phyloP scores from a whole-genome alignment of 92 coral and sea anemone species.

The Epizoanthus fatuus region DNA sequence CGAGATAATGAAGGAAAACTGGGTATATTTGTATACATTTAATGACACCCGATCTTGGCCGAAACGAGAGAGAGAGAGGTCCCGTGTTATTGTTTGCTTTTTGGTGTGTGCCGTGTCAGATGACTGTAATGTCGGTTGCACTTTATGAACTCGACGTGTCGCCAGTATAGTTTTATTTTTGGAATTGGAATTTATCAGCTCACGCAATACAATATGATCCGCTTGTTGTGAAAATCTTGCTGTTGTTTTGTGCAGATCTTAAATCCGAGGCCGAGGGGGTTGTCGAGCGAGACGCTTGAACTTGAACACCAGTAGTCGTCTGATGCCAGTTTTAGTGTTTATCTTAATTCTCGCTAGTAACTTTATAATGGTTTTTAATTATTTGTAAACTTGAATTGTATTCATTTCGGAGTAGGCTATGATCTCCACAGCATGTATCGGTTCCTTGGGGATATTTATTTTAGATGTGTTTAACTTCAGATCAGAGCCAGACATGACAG shows the following conservation, averaged over 20 bases:
- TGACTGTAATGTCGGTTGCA: conserved; percentile 34
- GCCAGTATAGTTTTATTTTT: conserved; percentile 41
- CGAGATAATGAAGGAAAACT: conserved; percentile 35
- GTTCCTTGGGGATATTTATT: conserved; percentile 28
- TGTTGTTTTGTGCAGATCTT: conserved; percentile 5
- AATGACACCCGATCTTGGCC: conserved; percentile 42
- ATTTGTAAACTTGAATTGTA: conserved; percentile 9
- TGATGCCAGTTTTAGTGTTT: conserved; percentile 6
- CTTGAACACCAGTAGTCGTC: neutral
- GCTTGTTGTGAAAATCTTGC: conserved; percentile 14
- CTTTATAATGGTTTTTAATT: neutral
- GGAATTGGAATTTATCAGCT: conserved; percentile 45
- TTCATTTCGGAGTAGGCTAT: neutral
- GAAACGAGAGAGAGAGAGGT: conserved; percentile 1
- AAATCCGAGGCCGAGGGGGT: neutral
- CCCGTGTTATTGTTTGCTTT: conserved; percentile 40
- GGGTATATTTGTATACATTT: conserved; percentile 21
- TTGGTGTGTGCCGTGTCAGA: conserved; percentile 46
- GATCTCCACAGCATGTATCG: neutral
- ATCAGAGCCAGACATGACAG: conserved; percentile 25
- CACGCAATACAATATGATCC: conserved; percentile 42
- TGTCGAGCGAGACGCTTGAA: neutral
- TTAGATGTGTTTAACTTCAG: conserved; percentile 15
- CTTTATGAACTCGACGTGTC: conserved; percentile 40
- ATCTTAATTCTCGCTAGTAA: conserved; percentile 4